phyloP scores from a whole-genome alignment of 1,140 invertebrate species.

The Drosophila trapezifrons region DNA sequence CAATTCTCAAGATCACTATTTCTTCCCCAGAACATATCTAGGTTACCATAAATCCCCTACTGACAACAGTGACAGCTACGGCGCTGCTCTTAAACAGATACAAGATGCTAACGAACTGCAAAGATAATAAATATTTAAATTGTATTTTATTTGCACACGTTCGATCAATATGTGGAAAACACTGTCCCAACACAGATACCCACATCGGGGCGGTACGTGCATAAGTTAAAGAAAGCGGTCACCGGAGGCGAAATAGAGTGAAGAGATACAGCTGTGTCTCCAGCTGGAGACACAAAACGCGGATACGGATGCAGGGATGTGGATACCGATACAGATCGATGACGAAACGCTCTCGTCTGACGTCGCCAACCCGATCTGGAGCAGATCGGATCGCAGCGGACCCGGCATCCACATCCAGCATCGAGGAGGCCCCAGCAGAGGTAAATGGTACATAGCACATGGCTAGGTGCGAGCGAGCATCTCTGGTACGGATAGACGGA shows the following conservation, averaged over 20 bases:
- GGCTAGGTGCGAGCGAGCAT: slow-evolving; percentile 33
- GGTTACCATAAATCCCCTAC: slow-evolving; percentile 18
- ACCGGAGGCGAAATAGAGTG: slow-evolving; percentile 17
- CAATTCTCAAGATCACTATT: not conserved
- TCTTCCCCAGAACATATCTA: not conserved
- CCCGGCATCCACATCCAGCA: too few relatives aligned
- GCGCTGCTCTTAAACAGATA: slow-evolving; percentile 67
- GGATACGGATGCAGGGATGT: slow-evolving; percentile 62
- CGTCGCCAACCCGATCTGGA: slow-evolving; percentile 53
- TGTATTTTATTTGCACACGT: slow-evolving; percentile 83
- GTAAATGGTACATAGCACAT: slow-evolving; percentile 66
- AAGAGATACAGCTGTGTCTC: slow-evolving; percentile 15
- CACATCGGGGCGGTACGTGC: slow-evolving; percentile 36
- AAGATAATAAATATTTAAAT: slow-evolving; percentile 84
- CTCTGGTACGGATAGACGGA: slow-evolving; percentile 10
- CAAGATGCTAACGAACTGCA: slow-evolving; percentile 83
- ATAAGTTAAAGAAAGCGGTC: slow-evolving; percentile 54
- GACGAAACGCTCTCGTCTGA: slow-evolving; percentile 56
- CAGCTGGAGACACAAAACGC: slow-evolving; percentile 35
- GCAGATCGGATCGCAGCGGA: slow-evolving; percentile 19
- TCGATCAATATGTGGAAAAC: slow-evolving; percentile 80
- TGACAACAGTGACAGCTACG: not conserved
- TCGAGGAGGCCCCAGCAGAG: slow-evolving; percentile 5
- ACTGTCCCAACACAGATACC: slow-evolving; percentile 14
- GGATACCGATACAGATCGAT: slow-evolving; percentile 49